Evolutionary conservation across 2,888 invertebrate genomes (phyloP).

Genomic region (Steinernema carpocapsae): DNA sequence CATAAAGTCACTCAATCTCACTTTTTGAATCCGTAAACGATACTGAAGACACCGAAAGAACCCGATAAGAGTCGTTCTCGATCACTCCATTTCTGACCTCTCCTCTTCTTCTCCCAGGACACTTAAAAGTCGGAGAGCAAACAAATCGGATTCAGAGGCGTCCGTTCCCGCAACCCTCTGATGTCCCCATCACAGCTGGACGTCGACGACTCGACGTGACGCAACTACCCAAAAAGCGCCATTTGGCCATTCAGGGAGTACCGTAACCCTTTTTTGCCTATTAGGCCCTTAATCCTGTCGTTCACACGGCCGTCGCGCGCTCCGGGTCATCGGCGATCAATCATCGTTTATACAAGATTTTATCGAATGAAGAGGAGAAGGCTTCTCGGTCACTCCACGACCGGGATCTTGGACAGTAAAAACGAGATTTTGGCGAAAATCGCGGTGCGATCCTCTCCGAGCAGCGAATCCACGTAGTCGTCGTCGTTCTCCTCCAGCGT

Average conservation of each 20-base stretch:
- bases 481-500: not conserved
- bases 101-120: not conserved
- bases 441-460: not conserved
- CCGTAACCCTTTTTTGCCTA: not conserved
- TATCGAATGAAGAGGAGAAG: too few species aligned
- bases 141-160: not conserved
- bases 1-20: too few species aligned
- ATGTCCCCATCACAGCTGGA: constrained; percentile 27
- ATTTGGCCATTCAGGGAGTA: not conserved
- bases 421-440: constrained; percentile 11
- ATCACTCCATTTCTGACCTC: too few species aligned
- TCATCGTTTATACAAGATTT: constrained; percentile 9
- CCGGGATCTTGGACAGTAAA: not conserved
- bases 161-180: not conserved
- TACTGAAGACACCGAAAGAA: too few species aligned
- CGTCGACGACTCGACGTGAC: not conserved
- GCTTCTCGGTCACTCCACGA: constrained; percentile 9
- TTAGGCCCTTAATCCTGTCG: constrained; percentile 7
- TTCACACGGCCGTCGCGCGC: not conserved
- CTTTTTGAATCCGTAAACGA: too few species aligned
- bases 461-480: not conserved
- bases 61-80: too few species aligned
- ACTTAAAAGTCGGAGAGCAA: too few species aligned
- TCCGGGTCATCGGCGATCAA: not conserved
- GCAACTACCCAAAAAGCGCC: not conserved